Percentiles rank a stretch among this genome's conserved stretches.
phyloP scores from a whole-genome alignment of 2,113 vertebrate species.

The Chaetodon trifascialis region DNA sequence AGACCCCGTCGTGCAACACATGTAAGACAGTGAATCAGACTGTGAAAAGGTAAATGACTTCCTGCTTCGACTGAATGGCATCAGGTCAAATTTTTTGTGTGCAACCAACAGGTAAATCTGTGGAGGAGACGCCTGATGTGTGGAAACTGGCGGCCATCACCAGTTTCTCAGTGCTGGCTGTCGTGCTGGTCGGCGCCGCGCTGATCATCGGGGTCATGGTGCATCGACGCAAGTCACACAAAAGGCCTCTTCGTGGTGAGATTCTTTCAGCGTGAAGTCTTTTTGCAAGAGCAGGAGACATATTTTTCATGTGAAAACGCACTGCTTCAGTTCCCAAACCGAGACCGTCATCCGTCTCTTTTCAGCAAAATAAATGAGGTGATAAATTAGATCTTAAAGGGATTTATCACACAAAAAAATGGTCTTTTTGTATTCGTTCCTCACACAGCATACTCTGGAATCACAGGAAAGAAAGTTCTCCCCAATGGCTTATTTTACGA shows the following conservation, averaged over 20 bases:
- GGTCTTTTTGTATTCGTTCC: no score
- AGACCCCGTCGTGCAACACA: constrained; percentile 86
- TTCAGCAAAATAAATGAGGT: constrained; percentile 3
- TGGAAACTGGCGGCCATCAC: constrained; percentile 86
- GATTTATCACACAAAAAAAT: background rate
- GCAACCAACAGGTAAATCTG: constrained; percentile 56
- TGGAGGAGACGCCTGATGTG: constrained; percentile 71
- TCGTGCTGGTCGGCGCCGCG: constrained; percentile 80
- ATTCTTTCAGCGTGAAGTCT: background rate
- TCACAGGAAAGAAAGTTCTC: background rate
- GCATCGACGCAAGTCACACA: constrained; percentile 81
- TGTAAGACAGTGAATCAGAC: constrained; percentile 73
- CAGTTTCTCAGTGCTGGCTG: constrained; percentile 84
- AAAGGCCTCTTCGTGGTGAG: constrained; percentile 84
- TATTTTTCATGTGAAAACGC: background rate
- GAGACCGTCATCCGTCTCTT: background rate
- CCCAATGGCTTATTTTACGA: background rate
- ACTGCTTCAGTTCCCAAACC: background rate
- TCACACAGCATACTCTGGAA: background rate
- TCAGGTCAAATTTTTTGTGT: background rate
- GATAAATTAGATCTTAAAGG: background rate
- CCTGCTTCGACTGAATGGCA: background rate
- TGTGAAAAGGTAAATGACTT: background rate
- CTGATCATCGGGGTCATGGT: constrained; percentile 84
- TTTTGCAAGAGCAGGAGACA: background rate